These are phyloP conservation scores for Leptoteleia sp. DNA, from an alignment of 1,140 invertebrate species.

Conservation along the genomic window DNA sequence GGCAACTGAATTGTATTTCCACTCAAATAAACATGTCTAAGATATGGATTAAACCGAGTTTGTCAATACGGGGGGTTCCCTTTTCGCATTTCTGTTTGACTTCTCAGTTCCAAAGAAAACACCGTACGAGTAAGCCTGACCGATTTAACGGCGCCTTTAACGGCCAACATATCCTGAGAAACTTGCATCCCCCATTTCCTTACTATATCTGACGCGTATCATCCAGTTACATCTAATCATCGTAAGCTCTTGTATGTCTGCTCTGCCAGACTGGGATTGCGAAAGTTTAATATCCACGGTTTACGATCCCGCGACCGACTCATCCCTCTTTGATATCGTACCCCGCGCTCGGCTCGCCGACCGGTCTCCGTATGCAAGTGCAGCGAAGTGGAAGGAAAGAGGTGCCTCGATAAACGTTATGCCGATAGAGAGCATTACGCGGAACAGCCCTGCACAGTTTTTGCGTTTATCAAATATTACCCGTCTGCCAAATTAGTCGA, in stretches of 20 bases:
- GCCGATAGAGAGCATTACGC: slow-evolving; percentile 37
- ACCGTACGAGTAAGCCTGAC: slow-evolving; percentile 66
- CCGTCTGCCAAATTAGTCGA: slow-evolving; percentile 31
- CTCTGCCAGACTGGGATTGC: slow-evolving; percentile 72
- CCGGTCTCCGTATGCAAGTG: slow-evolving; percentile 47
- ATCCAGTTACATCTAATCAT: slow-evolving; percentile 82
- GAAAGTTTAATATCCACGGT: slow-evolving; percentile 81
- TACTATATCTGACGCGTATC: slow-evolving; percentile 71
- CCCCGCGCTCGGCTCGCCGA: slow-evolving; percentile 15
- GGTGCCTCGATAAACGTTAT: slow-evolving; percentile 57
- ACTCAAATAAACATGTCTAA: slow-evolving; percentile 16
- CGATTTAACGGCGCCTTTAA: slow-evolving; percentile 80
- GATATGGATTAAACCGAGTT: slow-evolving; percentile 29
- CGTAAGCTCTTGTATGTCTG: slow-evolving; percentile 77
- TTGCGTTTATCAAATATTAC: slow-evolving; percentile 40
- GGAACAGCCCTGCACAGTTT: slow-evolving; percentile 28
- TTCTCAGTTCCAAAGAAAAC: slow-evolving; percentile 51
- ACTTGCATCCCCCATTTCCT: slow-evolving; percentile 59
- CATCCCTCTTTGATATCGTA: slow-evolving; percentile 36
- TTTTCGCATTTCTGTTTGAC: slow-evolving; percentile 44
- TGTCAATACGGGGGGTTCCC: slow-evolving; percentile 34
- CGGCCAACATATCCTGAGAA: slow-evolving; percentile 69
- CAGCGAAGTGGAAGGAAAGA: slow-evolving; percentile 53
- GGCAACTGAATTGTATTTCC: slow-evolving; percentile 29
- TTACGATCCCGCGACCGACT: slow-evolving; percentile 78